phyloP scores from a whole-genome alignment of 1,140 invertebrate species.

The Pentalonia nigronervosa region DNA sequence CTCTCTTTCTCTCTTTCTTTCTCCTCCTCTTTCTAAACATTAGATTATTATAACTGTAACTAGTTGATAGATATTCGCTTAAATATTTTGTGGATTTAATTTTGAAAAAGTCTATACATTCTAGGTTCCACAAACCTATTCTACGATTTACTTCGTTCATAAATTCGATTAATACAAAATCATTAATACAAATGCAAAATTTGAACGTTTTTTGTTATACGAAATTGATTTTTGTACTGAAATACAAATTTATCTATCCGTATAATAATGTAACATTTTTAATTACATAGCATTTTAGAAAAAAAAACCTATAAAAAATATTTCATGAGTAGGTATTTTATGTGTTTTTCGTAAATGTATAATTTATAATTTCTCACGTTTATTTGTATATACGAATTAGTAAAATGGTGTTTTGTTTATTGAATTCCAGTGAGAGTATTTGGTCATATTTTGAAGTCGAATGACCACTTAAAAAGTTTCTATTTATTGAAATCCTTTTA shows the following conservation, averaged over 20 bases:
- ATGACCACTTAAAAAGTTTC: background rate
- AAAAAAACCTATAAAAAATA: background rate
- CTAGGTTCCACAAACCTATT: background rate
- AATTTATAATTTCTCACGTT: background rate
- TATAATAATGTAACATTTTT: background rate
- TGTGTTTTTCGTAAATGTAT: background rate
- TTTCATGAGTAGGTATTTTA: background rate
- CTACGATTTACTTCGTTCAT: background rate
- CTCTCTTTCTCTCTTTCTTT: background rate
- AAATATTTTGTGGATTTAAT: background rate
- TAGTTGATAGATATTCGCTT: background rate
- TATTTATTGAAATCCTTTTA: constrained; percentile 22
- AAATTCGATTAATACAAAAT: background rate
- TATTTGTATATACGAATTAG: background rate
- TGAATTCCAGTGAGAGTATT: background rate
- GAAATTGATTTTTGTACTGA: too few relatives aligned
- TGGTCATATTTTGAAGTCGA: background rate
- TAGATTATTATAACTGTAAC: background rate
- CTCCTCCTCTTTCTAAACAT: background rate
- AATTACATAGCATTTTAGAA: background rate
- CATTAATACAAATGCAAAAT: background rate
- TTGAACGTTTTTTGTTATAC: background rate
- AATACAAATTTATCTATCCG: background rate
- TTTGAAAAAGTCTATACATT: background rate
- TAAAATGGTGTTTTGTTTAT: background rate